Evolutionary conservation across 2,797 vertebrate species (phyloP).

Genomic region (Fistularia commersonii): DNA sequence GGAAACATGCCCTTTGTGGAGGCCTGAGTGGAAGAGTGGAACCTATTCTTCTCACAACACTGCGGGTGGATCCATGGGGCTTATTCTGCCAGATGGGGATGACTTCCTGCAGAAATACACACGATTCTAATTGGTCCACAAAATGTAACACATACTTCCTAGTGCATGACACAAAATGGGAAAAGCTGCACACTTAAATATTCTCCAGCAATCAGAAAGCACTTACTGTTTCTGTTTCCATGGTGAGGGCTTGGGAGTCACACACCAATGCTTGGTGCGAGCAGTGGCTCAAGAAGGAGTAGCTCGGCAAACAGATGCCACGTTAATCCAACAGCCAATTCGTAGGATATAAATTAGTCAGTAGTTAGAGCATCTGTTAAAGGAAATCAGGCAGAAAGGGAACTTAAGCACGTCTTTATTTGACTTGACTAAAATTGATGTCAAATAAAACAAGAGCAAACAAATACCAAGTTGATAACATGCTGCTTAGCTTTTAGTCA

Average conservation of each 20-base stretch:
- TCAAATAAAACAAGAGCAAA: no score
- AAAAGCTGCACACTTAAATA: neutral
- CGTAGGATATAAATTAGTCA: slow-evolving; percentile 25
- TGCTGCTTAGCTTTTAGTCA: no score
- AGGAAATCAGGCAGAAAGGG: slow-evolving; percentile 1
- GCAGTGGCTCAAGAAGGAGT: slow-evolving; percentile 24
- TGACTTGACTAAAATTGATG: neutral
- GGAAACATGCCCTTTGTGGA: slow-evolving; percentile 90
- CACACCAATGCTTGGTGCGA: slow-evolving; percentile 29
- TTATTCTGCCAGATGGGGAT: slow-evolving; percentile 99
- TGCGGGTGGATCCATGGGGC: slow-evolving; percentile 90
- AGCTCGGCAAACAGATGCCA: slow-evolving; percentile 52
- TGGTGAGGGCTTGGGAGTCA: slow-evolving; percentile 44
- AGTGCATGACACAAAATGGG: neutral
- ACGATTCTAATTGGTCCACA: neutral
- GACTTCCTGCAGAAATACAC: slow-evolving; percentile 67
- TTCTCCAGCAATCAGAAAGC: neutral
- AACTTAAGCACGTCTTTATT: neutral
- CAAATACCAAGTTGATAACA: no score
- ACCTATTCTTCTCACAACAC: slow-evolving; percentile 95
- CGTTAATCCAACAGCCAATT: slow-evolving; percentile 25
- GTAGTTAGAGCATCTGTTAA: slow-evolving; percentile 42
- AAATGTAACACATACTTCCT: neutral
- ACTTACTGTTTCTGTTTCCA: slow-evolving; percentile 83
- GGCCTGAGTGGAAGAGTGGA: slow-evolving; percentile 92